phyloP scores from a whole-genome alignment of 2,797 vertebrate species.

The Pterois miles region DNA sequence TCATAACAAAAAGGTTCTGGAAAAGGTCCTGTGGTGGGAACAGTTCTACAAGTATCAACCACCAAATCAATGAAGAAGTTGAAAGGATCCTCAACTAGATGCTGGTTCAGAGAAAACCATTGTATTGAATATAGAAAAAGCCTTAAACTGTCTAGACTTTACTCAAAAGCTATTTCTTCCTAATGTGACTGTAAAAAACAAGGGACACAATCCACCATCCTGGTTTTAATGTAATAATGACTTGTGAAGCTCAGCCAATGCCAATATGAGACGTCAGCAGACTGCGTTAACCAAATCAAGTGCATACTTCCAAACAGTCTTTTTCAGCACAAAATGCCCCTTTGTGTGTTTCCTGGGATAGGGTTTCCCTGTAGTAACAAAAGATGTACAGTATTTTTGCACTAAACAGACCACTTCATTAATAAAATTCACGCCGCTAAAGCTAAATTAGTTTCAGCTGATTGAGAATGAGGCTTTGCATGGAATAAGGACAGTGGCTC shows the following conservation, averaged over 20 bases:
- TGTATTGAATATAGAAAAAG: neutral
- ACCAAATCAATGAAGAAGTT: neutral
- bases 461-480: slow-evolving; percentile 20
- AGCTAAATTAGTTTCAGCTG: slow-evolving; percentile 17
- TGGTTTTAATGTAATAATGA: neutral
- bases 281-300: neutral
- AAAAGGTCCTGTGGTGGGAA: neutral
- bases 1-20: too few relatives aligned
- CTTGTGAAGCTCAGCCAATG: neutral
- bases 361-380: neutral
- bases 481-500: neutral
- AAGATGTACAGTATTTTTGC: neutral
- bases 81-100: neutral
- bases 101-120: neutral
- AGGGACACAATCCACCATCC: neutral
- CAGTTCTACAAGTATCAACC: neutral
- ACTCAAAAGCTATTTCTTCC: neutral
- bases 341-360: slow-evolving; percentile 32
- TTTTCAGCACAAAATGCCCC: slow-evolving; percentile 8
- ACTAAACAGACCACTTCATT: neutral
- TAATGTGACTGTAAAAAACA: neutral
- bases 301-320: neutral
- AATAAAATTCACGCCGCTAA: neutral
- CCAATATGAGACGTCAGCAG: neutral
- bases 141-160: neutral